phyloP scores from a whole-genome alignment of 1,140 invertebrate genomes.

The Cotesia chilonis region DNA sequence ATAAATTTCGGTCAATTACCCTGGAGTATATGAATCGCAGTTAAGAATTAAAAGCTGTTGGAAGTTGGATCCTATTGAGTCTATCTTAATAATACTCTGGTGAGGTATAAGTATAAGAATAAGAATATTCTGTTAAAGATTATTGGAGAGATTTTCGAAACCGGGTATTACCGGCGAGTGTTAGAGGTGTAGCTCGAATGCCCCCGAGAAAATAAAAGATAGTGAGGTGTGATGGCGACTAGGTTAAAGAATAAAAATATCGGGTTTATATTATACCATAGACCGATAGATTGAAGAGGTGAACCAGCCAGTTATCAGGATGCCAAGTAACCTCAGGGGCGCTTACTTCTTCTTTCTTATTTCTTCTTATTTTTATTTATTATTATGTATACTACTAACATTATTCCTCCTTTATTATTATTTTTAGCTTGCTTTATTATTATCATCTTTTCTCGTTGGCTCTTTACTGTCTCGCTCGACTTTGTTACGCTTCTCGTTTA shows the following conservation, averaged over 20 bases:
- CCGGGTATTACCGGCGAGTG: conserved; percentile 3
- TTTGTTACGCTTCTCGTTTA: conserved; percentile 37
- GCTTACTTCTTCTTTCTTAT: not conserved
- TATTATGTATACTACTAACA: conserved; percentile 13
- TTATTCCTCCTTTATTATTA: conserved; percentile 23
- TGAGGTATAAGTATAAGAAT: too few species aligned
- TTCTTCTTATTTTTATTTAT: not conserved
- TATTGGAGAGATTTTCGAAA: conserved; percentile 30
- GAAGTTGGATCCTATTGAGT: too few species aligned
- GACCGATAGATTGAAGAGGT: not conserved
- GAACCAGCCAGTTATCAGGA: too few species aligned
- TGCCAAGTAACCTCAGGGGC: too few species aligned
- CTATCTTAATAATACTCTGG: not conserved
- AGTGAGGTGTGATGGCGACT: not conserved
- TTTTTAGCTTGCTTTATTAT: not conserved
- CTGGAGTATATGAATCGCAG: too few species aligned
- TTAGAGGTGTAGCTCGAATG: not conserved
- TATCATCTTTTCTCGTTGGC: conserved; percentile 1
- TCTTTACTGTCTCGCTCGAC: conserved; percentile 14
- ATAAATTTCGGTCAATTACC: too few species aligned
- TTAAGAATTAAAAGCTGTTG: too few species aligned
- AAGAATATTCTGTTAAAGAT: not conserved
- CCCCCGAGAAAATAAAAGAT: conserved; percentile 1
- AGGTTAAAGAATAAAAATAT: conserved; percentile 11
- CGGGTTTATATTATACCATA: not conserved